Evolutionary conservation across 2,113 vertebrate species (phyloP).

Genomic region (Ahaetulla prasina): DNA sequence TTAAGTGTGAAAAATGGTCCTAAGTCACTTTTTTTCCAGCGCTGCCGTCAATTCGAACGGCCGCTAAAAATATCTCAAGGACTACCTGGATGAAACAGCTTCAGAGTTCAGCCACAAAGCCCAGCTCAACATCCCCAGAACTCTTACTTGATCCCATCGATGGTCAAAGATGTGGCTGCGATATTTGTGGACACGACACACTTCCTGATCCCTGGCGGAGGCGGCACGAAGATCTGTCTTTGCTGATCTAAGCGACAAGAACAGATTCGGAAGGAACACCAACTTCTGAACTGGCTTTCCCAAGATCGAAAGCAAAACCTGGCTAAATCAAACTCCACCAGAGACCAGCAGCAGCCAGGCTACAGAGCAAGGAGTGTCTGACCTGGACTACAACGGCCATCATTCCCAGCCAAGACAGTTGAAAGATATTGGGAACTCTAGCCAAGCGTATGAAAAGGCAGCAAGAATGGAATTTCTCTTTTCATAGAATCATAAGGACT

Average conservation of each 20-base stretch:
- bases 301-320: not conserved
- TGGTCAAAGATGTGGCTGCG: slow-evolving; percentile 93
- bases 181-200: slow-evolving; percentile 97
- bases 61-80: too few relatives aligned
- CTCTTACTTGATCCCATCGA: slow-evolving; percentile 87
- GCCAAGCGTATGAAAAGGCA: not conserved
- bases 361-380: not conserved
- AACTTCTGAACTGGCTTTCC: not conserved
- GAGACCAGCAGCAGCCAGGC: not conserved
- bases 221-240: slow-evolving; percentile 89
- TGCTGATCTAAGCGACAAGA: slow-evolving; percentile 81
- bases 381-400: not conserved
- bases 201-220: slow-evolving; percentile 86
- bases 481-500: not conserved
- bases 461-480: not conserved
- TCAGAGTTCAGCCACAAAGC: not conserved
- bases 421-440: not conserved
- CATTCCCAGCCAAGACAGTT: not conserved
- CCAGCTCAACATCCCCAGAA: not conserved
- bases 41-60: too few relatives aligned
- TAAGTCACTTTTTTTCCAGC: too few relatives aligned
- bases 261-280: accelerated
- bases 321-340: not conserved
- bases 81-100: not conserved
- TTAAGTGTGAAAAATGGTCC: too few relatives aligned